Evolutionary conservation across 2,888 invertebrate genomes (phyloP), one percentile per base, ranked within the genome.

Genomic region (Drosophila vallismaia): DNA sequence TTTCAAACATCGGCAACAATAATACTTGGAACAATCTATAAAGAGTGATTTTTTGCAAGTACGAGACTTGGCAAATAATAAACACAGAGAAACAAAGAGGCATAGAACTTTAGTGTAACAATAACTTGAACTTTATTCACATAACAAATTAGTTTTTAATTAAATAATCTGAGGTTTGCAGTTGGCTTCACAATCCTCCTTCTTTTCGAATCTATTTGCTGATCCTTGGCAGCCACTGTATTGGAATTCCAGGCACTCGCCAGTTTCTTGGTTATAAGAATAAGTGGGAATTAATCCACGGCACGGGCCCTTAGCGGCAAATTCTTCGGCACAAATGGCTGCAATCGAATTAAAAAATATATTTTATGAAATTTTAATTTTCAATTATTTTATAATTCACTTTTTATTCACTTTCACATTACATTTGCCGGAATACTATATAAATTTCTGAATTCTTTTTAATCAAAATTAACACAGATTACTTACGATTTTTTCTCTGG

Each of bases 401-500:
- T 28, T 28, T 28, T 28, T 28, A 2, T 4, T 28, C 28, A 28
- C 28, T 28, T 28, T 28, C 28, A 28, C 1, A 0, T 28, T 5
- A 6, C 19, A 19, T 19, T 19, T 19, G 19, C 19, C 19, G 19
- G 19, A 19, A 19, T 19, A 19, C 19, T 19, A 19, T 19, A 19
- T 19, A 19, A 19, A 19, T 19, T 19, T 19, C 19, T 19, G 9
- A 31, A 3, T 31, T 31, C 1, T 33, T 33, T 33, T 33, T 33
- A 33, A 10, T 10, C 4, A n/a, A 4, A 40, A 12, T 10, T n/a
- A n/a, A 4, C 8, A 42, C 33, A 9, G 19, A 19, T 36, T 28
- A 75, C 80, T 79, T 75, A 87, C 83, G 79, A 57, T 70, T 72
- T 49, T 77, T 75, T 1, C 75, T 56, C 0, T 44, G 7, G 14